Evolutionary conservation across 2,888 invertebrate species (phyloP).

Genomic region (Phengaris arion): DNA sequence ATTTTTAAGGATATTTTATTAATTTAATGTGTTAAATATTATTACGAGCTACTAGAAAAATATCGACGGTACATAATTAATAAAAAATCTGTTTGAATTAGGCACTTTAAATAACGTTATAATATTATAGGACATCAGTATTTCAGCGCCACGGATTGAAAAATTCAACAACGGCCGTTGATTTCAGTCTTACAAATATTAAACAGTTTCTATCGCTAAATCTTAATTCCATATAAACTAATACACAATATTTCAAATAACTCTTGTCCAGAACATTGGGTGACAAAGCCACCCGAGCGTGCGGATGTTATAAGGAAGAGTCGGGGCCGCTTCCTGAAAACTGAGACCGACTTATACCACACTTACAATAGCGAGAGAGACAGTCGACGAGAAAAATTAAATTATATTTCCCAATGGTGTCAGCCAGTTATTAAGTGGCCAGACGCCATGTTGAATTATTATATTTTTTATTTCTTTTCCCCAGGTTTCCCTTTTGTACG

Average conservation of each 20-base stretch:
- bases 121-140: too few relatives aligned
- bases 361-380: constrained; percentile 49
- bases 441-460: constrained; percentile 80
- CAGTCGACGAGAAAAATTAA: constrained; percentile 72
- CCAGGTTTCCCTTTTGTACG: constrained; percentile 70
- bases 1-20: too few relatives aligned
- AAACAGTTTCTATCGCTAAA: constrained; percentile 44
- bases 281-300: constrained; percentile 64
- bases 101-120: too few relatives aligned
- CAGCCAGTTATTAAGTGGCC: constrained; percentile 81
- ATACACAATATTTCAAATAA: constrained; percentile 77
- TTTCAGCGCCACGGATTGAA: too few relatives aligned
- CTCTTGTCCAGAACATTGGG: constrained; percentile 72
- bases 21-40: too few relatives aligned
- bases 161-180: background rate
- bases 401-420: constrained; percentile 81
- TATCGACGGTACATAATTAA: too few relatives aligned
- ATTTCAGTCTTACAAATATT: constrained; percentile 26
- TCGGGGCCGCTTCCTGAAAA: constrained; percentile 56
- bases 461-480: constrained; percentile 72
- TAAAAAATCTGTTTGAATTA: too few relatives aligned
- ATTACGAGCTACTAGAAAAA: too few relatives aligned
- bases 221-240: constrained; percentile 73
- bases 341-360: constrained; percentile 49
- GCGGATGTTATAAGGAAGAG: constrained; percentile 55